phyloP scores from a whole-genome alignment of 2,113 vertebrate species.

The Varanus komodoensis region DNA sequence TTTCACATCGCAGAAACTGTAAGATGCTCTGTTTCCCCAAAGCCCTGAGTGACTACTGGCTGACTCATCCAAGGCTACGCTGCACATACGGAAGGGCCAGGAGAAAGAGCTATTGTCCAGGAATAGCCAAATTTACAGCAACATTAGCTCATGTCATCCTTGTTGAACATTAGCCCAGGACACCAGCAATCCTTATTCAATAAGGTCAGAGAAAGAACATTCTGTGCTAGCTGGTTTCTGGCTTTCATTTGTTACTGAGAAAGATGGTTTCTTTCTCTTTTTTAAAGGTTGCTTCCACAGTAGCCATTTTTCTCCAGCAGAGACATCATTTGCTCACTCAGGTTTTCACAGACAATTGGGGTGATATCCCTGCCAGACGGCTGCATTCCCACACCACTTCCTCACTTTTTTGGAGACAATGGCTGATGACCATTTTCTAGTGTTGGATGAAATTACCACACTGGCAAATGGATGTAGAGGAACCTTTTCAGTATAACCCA shows the following conservation, averaged over 20 bases:
- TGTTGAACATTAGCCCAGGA: neutral
- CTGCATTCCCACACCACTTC: neutral
- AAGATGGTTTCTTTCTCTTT: neutral
- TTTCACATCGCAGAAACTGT: neutral
- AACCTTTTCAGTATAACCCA: neutral
- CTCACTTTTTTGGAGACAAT: no score
- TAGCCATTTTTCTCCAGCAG: neutral
- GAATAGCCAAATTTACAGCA: neutral
- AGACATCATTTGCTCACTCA: neutral
- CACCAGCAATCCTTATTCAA: neutral
- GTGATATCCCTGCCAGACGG: neutral
- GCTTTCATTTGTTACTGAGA: neutral
- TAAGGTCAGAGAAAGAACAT: no score
- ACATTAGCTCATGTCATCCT: slow-evolving; percentile 5
- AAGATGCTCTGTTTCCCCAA: neutral
- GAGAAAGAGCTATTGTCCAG: neutral
- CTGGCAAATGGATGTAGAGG: neutral
- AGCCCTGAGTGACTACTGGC: neutral
- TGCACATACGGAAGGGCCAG: neutral
- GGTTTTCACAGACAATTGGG: neutral
- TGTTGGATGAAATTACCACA: no score
- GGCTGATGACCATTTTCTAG: no score
- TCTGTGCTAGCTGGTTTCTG: neutral
- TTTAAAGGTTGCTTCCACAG: neutral
- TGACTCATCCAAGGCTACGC: neutral